Base-by-base conservation (phyloP, 2,113 vertebrate genomes). In the Ophthalmolycus amberensis region DNA sequence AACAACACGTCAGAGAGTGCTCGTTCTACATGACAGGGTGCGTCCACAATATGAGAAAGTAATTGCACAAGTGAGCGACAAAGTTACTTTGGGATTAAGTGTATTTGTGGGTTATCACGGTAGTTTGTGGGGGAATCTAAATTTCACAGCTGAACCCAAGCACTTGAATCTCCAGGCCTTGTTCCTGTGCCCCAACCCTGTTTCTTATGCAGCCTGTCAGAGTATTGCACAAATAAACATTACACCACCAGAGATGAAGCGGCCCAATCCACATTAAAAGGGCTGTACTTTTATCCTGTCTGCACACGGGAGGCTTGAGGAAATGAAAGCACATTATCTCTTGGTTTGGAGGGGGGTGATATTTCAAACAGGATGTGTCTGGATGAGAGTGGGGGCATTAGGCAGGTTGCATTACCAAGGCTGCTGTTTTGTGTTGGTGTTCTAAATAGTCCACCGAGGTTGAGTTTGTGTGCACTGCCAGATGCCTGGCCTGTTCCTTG, bases 341-440 rank as follows among this genome's bases (percentile, higher is more conserved):
- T 40, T 27, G 0, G 12, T 44, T 34, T 29, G 0, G 12, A 72
- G 37, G n/a, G 70, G 74, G 42, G 42, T 79, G 9, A 40, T 48
- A 65, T 91, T 88, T 84, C 71, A 71, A 75, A 76, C 34, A 71
- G 79, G 56, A 83, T 65, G 60, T 15, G 81, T 29, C 27, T 65
- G 77, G 74, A 50, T 63, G 65, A 78, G 56, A 60, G 14, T 32
- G 37, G 46, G 71, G 37, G 25, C 80, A 74, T 77, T 58, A 75
- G 72, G 58, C 63, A 44, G 72, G 62, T 65, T 77, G 46, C 76
- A 65, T 82, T 85, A 80, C 73, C 56, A 18, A n/a, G 56, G 79
- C 70, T 77, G 58, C 67, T 68, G 76, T 27, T 85, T 60, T 67
- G 1, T 54, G 46, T 38, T n/a, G 56, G 52, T 50, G 27, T 9